These are phyloP conservation scores for Muschampia plurimacula DNA, from an alignment of 2,888 invertebrate species.

Conservation along the genomic window DNA sequence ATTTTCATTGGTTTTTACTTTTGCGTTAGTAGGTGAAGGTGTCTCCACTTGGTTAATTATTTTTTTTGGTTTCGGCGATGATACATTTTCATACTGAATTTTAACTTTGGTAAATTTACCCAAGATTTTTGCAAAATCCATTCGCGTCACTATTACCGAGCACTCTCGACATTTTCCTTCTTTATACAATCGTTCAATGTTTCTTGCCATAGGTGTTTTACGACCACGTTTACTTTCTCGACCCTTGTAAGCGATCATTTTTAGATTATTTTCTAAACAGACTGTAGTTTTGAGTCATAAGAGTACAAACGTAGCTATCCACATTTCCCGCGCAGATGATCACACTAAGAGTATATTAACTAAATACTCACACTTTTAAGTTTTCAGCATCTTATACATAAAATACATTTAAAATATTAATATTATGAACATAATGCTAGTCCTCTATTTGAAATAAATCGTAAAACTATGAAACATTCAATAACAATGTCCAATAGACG, in stretches of 20 bases:
- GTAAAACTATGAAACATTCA: background rate
- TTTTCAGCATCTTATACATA: background rate
- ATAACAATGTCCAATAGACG: background rate
- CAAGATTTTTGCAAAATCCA: conserved; percentile 82
- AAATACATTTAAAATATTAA: background rate
- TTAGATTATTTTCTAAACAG: background rate
- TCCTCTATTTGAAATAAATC: conserved; percentile 24
- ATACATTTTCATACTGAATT: conserved; percentile 76
- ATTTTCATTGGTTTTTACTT: conserved; percentile 77
- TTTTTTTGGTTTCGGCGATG: conserved; percentile 63
- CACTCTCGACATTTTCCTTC: conserved; percentile 79
- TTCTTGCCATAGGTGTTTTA: conserved; percentile 66
- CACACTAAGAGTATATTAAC: conserved; percentile 48
- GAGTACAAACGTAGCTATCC: conserved; percentile 65
- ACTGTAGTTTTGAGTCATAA: conserved; percentile 38
- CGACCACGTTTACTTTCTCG: conserved; percentile 65
- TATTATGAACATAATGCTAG: background rate
- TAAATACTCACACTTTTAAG: conserved; percentile 14
- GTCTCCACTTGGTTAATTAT: conserved; percentile 47
- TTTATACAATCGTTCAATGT: conserved; percentile 72
- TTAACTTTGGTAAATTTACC: conserved; percentile 82
- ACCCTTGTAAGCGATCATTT: conserved; percentile 72
- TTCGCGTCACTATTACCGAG: conserved; percentile 75
- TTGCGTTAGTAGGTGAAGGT: conserved; percentile 59
- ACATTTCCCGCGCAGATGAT: conserved; percentile 83